Percentiles rank a stretch among this genome's conserved stretches.
phyloP scores from a whole-genome alignment of 2,888 invertebrate species.

The Brachylomia viminalis region DNA sequence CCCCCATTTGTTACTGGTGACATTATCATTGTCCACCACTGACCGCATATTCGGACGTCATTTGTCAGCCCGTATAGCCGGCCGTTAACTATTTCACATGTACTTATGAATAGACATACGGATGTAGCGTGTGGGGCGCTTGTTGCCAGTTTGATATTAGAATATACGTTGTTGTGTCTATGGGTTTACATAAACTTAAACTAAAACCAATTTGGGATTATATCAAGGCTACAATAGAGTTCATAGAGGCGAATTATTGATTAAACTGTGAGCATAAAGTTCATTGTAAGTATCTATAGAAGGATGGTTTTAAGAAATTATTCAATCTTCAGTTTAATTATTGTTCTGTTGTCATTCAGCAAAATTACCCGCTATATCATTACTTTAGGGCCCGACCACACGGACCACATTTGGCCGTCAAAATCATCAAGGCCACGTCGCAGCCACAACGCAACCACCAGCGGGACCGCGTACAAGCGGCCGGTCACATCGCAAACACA shows the following conservation, averaged over 20 bases:
- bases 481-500: neutral
- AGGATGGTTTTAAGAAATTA: neutral
- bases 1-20: constrained; percentile 85
- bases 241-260: neutral
- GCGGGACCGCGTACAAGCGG: neutral
- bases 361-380: neutral
- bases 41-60: constrained; percentile 86
- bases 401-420: neutral
- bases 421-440: neutral
- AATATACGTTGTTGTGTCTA: constrained; percentile 7
- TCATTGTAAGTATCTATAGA: neutral
- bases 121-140: constrained; percentile 28
- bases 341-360: neutral
- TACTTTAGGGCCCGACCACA: neutral
- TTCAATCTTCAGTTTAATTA: neutral
- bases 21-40: constrained; percentile 87
- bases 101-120: constrained; percentile 65
- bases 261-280: neutral
- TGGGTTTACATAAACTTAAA: constrained; percentile 23
- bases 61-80: constrained; percentile 81
- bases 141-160: constrained; percentile 14
- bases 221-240: neutral
- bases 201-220: neutral
- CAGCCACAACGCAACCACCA: neutral
- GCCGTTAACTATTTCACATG: constrained; percentile 74